Evolutionary conservation across 2,797 vertebrate genomes (phyloP).

Genomic region (Ctenopoma kingsleyae): DNA sequence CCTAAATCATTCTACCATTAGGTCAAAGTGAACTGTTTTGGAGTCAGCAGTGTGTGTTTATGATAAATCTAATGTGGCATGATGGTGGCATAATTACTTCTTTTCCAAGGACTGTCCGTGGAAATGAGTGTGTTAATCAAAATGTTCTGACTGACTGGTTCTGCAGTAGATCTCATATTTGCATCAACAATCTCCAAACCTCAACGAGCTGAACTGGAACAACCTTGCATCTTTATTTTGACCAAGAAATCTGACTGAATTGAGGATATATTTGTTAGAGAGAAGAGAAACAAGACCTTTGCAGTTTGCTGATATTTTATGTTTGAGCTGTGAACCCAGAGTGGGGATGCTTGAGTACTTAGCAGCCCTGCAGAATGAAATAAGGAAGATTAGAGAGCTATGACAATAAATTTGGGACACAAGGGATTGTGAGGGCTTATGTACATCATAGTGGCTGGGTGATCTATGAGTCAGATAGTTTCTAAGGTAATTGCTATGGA

Average conservation of each 20-base stretch:
- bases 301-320: slow-evolving; percentile 9
- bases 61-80: slow-evolving; percentile 9
- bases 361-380: slow-evolving; percentile 23
- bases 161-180: neutral
- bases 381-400: slow-evolving; percentile 40
- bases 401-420: slow-evolving; percentile 46
- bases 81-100: slow-evolving; percentile 4
- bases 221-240: neutral
- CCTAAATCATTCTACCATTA: neutral
- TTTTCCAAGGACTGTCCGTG: neutral
- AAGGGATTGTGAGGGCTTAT: slow-evolving; percentile 49
- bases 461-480: slow-evolving; percentile 49
- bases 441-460: slow-evolving; percentile 35
- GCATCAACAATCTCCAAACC: neutral
- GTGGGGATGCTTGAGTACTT: neutral
- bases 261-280: slow-evolving; percentile 5
- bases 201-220: neutral
- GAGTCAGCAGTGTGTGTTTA: neutral
- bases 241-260: neutral
- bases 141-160: slow-evolving; percentile 17
- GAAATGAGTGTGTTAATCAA: slow-evolving; percentile 27
- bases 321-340: neutral
- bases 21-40: neutral
- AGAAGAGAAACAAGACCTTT: neutral
- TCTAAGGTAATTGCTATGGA: slow-evolving; percentile 45